phyloP scores from a whole-genome alignment of 92 coral and sea anemone genomes.

The Nematostella vectensis region DNA sequence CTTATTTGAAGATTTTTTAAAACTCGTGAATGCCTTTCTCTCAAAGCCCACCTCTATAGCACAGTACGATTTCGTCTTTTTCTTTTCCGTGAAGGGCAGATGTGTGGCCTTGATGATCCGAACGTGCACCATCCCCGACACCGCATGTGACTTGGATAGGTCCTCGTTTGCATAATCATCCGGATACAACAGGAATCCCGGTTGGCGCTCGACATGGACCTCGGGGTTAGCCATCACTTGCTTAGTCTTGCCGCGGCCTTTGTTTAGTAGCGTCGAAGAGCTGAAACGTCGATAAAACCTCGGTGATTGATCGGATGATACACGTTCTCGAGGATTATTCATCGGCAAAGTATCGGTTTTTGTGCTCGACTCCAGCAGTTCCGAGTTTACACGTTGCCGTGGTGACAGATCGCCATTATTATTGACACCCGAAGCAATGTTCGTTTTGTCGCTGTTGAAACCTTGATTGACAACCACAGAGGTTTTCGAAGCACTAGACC shows the following conservation, averaged over 20 bases:
- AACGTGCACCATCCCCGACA: slow-evolving; percentile 88
- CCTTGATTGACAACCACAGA: not conserved
- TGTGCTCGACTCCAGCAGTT: not conserved
- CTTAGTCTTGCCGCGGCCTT: slow-evolving; percentile 8
- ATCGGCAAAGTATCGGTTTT: not conserved
- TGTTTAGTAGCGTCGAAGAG: slow-evolving; percentile 26
- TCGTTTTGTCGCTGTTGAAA: not conserved
- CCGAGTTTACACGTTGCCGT: not conserved
- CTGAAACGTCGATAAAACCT: slow-evolving; percentile 37
- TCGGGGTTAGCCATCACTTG: slow-evolving; percentile 8
- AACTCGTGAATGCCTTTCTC: slow-evolving; percentile 74
- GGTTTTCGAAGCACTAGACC: not conserved
- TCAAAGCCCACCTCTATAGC: slow-evolving; percentile 86
- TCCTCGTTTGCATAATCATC: slow-evolving; percentile 58
- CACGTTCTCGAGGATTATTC: not conserved
- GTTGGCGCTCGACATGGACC: slow-evolving; percentile 48
- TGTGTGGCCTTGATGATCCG: slow-evolving; percentile 62
- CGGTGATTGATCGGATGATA: slow-evolving; percentile 5
- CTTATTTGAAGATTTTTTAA: slow-evolving; percentile 53
- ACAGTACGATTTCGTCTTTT: slow-evolving; percentile 69
- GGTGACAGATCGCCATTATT: too few relatives aligned
- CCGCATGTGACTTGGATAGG: slow-evolving; percentile 58
- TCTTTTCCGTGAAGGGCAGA: slow-evolving; percentile 46
- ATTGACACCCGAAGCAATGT: too few relatives aligned
- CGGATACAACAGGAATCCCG: slow-evolving; percentile 71